phyloP scores from a whole-genome alignment of 92 coral and sea anemone species.

The Virgularia gustaviana region DNA sequence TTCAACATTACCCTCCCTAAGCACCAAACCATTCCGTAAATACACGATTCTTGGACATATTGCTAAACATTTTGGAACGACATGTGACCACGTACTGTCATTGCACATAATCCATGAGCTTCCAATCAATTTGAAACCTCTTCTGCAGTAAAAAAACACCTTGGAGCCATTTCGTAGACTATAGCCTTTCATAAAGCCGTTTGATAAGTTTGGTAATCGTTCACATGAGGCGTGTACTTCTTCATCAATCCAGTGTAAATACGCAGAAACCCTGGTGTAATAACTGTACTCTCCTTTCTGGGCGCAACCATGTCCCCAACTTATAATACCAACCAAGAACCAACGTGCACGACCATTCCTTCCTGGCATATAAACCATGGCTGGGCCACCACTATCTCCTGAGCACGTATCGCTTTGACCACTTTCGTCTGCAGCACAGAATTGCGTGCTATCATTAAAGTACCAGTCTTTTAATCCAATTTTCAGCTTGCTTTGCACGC shows the following conservation, averaged over 20 bases:
- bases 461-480: neutral
- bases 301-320: conserved; percentile 38
- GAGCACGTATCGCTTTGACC: conserved; percentile 53
- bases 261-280: conserved; percentile 16
- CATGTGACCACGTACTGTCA: no score
- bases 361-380: conserved; percentile 8
- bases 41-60: neutral
- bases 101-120: no score
- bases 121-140: no score
- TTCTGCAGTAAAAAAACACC: no score
- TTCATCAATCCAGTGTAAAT: neutral
- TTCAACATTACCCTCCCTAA: neutral
- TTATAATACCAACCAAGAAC: conserved; percentile 21
- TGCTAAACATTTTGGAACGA: no score
- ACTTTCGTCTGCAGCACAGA: conserved; percentile 64
- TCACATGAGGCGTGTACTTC: no score
- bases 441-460: conserved; percentile 44
- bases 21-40: neutral
- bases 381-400: conserved; percentile 72
- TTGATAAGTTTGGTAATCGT: no score
- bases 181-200: no score
- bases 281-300: conserved; percentile 21
- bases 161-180: no score
- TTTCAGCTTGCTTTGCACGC: neutral
- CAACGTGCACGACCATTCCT: neutral